A percentile compares a stretch with the other conserved stretches of the same genome.
Conservation (phyloP, 2,113 vertebrate species). For the Nematolebias whitei region DNA sequence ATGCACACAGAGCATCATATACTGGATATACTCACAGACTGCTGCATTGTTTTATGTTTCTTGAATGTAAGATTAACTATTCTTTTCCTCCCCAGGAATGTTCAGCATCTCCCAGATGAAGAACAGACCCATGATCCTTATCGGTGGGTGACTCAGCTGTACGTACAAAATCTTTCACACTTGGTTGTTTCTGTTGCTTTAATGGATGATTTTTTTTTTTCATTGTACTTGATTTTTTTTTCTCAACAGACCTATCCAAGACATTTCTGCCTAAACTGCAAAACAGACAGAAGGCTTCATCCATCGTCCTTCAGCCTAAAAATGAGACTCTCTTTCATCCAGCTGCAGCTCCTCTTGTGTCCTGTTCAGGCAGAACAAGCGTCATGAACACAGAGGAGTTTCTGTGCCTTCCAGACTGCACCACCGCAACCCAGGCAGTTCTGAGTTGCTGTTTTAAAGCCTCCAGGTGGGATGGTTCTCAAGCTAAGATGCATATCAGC, state of each 20-base stretch:
- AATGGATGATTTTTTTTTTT: not conserved
- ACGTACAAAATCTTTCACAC: conserved; percentile 81
- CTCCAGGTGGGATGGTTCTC: not conserved
- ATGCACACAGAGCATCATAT: not conserved
- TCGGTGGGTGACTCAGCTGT: conserved; percentile 97
- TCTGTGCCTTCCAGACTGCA: conserved; percentile 56
- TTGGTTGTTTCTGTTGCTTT: not conserved
- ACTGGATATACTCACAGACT: not conserved
- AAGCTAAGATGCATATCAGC: not conserved
- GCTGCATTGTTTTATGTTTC: not conserved
- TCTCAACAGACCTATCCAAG: conserved; percentile 28
- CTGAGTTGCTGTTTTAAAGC: conserved; percentile 2
- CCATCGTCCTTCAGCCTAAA: not conserved
- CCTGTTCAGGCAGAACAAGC: not conserved
- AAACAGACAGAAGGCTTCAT: conserved; percentile 5
- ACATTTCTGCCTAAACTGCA: not conserved
- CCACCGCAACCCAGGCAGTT: conserved; percentile 25
- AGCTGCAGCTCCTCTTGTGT: conserved; percentile 2
- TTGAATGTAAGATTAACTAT: not conserved
- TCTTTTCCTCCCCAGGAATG: conserved; percentile 85
- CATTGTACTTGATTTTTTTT: not conserved
- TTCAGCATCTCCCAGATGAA: conserved; percentile 98
- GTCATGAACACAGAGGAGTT: conserved; percentile 1
- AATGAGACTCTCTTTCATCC: not conserved
- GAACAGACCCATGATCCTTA: conserved; percentile 99